phyloP scores from a whole-genome alignment of 30 jellyfish, hydroid and myxozoan species.

The Aurelia coerulea region DNA sequence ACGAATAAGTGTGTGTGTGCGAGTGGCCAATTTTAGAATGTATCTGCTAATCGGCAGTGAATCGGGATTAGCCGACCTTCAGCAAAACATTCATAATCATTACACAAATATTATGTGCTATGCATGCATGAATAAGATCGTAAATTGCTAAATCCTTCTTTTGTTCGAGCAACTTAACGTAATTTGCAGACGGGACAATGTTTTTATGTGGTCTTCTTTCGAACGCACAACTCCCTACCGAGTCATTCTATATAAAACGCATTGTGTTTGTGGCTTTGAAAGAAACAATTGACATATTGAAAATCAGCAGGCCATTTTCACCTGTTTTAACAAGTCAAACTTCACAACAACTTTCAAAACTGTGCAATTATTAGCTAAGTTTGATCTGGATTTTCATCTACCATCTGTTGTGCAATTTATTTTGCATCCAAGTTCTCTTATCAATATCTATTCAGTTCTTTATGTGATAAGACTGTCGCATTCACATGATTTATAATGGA shows the following conservation, averaged over 20 bases:
- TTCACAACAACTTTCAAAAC: slow-evolving; percentile 3
- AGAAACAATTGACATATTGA: slow-evolving; percentile 59
- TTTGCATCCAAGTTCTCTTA: not conserved
- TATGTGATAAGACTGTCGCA: not conserved
- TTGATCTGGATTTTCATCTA: not conserved
- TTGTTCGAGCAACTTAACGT: slow-evolving; percentile 72
- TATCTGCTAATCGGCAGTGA: slow-evolving; percentile 55
- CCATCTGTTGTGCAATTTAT: slow-evolving; percentile 7
- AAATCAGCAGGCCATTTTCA: slow-evolving; percentile 72
- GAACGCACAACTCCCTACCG: slow-evolving; percentile 64
- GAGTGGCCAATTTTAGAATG: slow-evolving; percentile 68
- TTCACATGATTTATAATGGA: not conserved
- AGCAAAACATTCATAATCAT: slow-evolving; percentile 74
- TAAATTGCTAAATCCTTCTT: slow-evolving; percentile 63
- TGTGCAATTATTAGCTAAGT: slow-evolving; percentile 15
- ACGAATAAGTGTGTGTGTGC: slow-evolving; percentile 22
- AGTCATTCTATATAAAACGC: slow-evolving; percentile 51
- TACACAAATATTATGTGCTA: slow-evolving; percentile 75
- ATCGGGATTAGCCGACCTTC: slow-evolving; percentile 76
- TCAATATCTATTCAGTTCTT: not conserved
- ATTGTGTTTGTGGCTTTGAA: slow-evolving; percentile 60
- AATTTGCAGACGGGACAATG: slow-evolving; percentile 71
- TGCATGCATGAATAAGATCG: slow-evolving; percentile 73
- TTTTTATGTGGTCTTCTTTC: slow-evolving; percentile 66
- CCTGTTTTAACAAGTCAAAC: slow-evolving; percentile 56